A percentile compares a stretch with the other conserved stretches of the same genome.
Conservation (phyloP, 2,888 invertebrate species). For the Lysandra coridon region DNA sequence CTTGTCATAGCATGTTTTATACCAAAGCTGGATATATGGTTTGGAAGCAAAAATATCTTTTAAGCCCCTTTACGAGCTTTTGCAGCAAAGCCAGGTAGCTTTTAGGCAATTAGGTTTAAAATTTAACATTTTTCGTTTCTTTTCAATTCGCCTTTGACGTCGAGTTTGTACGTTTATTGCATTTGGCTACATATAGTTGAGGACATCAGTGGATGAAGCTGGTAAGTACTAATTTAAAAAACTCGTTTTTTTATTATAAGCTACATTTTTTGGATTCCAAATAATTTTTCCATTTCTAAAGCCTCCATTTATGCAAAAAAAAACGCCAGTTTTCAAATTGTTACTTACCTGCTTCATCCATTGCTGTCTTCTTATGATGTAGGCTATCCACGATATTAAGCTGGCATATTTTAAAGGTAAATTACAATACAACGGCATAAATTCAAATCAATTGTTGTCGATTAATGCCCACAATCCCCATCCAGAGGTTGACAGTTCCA, state of each 20-base stretch:
- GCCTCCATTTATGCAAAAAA: no score
- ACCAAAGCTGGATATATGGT: background rate
- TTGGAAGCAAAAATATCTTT: background rate
- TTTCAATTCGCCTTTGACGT: background rate
- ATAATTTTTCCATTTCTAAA: no score
- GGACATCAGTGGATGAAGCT: no score
- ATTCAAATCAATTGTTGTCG: background rate
- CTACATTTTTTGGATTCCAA: no score
- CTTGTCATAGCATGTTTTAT: background rate
- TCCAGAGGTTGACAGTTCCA: conserved; percentile 1
- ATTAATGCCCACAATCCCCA: background rate
- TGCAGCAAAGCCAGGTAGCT: background rate
- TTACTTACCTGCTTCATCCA: no score
- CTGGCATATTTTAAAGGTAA: background rate
- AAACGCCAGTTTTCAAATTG: no score
- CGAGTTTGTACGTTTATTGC: background rate
- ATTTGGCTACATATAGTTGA: background rate
- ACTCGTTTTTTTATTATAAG: no score
- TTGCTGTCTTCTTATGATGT: background rate
- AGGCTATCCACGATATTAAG: background rate
- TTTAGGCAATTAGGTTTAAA: background rate
- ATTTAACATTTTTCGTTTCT: background rate
- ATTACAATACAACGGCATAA: background rate
- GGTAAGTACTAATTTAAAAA: no score
- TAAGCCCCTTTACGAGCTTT: conserved; percentile 4